Evolutionary conservation across 2,888 invertebrate genomes (phyloP), one percentile per base, ranked within the genome.

Genomic region (Heteropelma amictum): DNA sequence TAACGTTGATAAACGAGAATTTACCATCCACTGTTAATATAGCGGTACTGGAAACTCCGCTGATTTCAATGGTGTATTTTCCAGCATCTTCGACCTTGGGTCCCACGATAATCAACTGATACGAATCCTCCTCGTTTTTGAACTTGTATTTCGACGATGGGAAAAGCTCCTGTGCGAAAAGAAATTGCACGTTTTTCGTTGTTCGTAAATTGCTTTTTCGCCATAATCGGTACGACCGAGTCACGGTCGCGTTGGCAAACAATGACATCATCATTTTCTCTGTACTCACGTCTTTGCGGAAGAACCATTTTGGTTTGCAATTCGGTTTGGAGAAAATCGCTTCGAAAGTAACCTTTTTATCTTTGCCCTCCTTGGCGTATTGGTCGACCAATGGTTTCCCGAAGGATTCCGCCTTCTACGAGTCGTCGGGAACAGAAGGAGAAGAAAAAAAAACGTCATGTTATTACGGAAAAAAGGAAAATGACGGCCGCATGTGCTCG

Each of bases 61-160:
- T 95, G 82, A 98, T 97, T 91, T 99, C 98, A 84, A 98, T 94
- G 0, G 96, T 96, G 87, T 98, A 98, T 91, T 98, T 98, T 83
- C 98, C 99, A 80, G 96, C 96, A 89, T 99, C 99, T 83, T 99
- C 99, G 35, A 96, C 96, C 90, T 96, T 97, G 0, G 99, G 98
- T 84, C 93, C 93, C 88, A 92, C 92, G 84, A 99, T 97, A 79
- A 96, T 95, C 78, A 99, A 91, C 85, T 95, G 95, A 89, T 99
- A 98, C 0, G 94, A 93, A 86, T 98, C 97, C 84, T 95, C 95
- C 88, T 98, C 98, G 85, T 94, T 95, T 84, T 95, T 95, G 90
- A 99, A 96, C 90, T 99, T 98, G 90, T 96, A 99, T 90, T 98
- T 99, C 71, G 97, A 95, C 80, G 99, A 97, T 77, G 96, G 93